These are phyloP conservation scores for Octodon degus DNA, from an alignment of 2,113 vertebrate species.

Conservation along the genomic window DNA sequence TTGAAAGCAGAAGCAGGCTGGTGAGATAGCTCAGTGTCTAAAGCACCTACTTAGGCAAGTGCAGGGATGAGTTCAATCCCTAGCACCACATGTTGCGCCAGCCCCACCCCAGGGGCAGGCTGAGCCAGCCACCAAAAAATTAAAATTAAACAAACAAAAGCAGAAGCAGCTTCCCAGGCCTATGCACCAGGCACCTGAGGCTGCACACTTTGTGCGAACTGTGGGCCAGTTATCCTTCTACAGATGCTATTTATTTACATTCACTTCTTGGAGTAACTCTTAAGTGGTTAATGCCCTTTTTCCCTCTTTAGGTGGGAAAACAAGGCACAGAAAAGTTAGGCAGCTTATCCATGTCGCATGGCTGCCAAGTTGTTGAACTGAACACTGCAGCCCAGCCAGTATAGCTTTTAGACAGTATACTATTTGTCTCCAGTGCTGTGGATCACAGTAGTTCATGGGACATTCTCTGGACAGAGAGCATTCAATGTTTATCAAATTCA, in stretches of 20 bases:
- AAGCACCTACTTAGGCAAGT: too few species aligned
- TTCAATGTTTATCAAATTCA: neutral
- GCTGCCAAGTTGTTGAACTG: neutral
- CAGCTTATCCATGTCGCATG: neutral
- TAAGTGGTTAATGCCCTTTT: neutral
- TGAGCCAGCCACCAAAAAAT: too few species aligned
- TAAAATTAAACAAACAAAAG: neutral
- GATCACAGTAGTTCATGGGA: neutral
- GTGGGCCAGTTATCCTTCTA: neutral
- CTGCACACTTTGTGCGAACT: neutral
- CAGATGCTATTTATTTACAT: neutral
- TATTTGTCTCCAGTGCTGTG: neutral
- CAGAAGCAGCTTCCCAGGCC: neutral
- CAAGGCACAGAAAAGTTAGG: conserved; percentile 4
- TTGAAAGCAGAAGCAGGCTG: conserved; percentile 4
- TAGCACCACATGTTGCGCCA: too few species aligned
- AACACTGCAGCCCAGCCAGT: neutral
- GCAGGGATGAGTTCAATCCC: too few species aligned
- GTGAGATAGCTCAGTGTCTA: too few species aligned
- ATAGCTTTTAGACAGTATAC: neutral
- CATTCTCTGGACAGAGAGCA: neutral
- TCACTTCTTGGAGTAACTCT: neutral
- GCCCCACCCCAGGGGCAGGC: too few species aligned
- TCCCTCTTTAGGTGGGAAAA: neutral
- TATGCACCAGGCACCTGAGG: neutral